Conservation (phyloP, 2,113 vertebrate genomes). For the Pteruthius melanotis region DNA sequence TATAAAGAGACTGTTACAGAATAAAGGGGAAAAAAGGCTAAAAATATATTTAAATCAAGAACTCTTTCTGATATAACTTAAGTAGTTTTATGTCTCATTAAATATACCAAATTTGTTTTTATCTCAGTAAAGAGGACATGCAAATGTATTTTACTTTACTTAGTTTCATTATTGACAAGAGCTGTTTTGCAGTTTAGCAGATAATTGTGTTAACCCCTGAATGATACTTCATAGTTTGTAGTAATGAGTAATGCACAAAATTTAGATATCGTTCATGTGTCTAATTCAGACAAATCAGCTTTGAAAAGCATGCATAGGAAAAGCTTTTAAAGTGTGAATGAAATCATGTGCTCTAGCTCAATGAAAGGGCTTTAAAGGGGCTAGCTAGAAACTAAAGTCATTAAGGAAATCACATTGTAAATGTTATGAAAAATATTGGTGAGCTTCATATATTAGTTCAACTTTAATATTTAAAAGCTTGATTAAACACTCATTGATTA, state of each 20-base stretch:
- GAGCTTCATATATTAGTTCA: not conserved
- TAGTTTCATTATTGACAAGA: not conserved
- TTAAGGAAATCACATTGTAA: not conserved
- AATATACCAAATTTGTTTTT: not conserved
- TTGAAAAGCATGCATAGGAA: slow-evolving; percentile 35
- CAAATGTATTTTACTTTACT: not conserved
- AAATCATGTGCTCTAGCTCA: slow-evolving; percentile 22
- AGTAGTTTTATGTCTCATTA: not conserved
- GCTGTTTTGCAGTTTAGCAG: not conserved
- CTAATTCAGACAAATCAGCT: slow-evolving; percentile 20
- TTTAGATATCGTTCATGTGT: slow-evolving; percentile 3
- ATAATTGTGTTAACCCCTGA: not conserved
- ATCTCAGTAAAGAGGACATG: not conserved
- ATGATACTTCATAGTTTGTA: slow-evolving; percentile 12
- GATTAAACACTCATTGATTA: not conserved
- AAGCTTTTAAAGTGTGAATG: slow-evolving; percentile 23
- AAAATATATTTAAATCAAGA: not conserved
- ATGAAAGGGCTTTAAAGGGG: not conserved
- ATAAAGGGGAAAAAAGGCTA: not conserved
- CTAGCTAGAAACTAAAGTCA: slow-evolving; percentile 5
- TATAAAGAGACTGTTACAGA: not conserved
- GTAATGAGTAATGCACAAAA: slow-evolving; percentile 19
- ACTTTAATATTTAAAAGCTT: not conserved
- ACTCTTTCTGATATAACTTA: not conserved
- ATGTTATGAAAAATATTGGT: not conserved